Conservation (phyloP, 2,888 invertebrate species). For the Netelia virgata region DNA sequence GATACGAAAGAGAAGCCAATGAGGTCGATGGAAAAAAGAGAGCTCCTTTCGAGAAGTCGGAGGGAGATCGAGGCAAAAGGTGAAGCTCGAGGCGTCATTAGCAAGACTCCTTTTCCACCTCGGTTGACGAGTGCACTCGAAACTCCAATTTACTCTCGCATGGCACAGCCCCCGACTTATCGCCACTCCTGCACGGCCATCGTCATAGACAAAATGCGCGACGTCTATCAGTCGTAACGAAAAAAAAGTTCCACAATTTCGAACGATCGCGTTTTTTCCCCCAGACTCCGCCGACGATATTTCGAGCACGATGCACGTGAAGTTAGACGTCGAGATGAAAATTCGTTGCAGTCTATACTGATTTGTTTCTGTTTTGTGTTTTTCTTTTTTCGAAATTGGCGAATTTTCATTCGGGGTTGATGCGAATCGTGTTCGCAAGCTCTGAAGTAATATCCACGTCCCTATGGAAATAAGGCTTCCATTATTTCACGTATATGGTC, state of each 20-base stretch:
- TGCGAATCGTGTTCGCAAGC: too few relatives aligned
- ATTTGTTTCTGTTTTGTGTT: too few relatives aligned
- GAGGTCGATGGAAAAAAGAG: constrained; percentile 44
- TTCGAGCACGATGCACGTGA: too few relatives aligned
- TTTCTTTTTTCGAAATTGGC: too few relatives aligned
- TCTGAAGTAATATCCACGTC: too few relatives aligned
- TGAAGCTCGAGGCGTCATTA: constrained; percentile 47
- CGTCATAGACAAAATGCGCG: background rate
- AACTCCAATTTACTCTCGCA: constrained; percentile 5
- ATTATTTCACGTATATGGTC: background rate
- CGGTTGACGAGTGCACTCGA: constrained; percentile 1
- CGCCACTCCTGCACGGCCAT: background rate
- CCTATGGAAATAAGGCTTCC: background rate
- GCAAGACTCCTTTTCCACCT: constrained; percentile 45
- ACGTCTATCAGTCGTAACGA: background rate
- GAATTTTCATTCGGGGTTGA: too few relatives aligned
- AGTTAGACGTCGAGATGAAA: too few relatives aligned
- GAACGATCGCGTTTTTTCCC: background rate
- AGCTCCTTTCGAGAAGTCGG: background rate
- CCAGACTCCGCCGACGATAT: background rate
- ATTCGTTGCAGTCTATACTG: too few relatives aligned
- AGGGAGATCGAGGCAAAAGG: constrained; percentile 27
- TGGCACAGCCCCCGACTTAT: background rate
- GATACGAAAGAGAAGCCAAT: constrained; percentile 36
- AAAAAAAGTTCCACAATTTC: background rate